Evolutionary conservation across 2,888 invertebrate genomes (phyloP).

Genomic region (Hyposoter dolosus): DNA sequence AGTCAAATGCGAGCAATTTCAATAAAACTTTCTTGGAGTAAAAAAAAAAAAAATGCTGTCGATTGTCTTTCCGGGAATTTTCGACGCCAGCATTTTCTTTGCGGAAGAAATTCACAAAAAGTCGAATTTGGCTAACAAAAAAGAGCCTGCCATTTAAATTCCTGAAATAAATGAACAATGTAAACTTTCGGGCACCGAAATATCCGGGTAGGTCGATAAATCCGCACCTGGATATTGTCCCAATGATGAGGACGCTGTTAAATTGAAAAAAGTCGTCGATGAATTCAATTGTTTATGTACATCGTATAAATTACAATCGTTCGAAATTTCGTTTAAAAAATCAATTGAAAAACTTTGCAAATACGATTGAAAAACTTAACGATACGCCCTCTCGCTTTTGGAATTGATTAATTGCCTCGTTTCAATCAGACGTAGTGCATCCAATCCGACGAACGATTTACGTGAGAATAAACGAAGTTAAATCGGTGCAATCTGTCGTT

Average conservation of each 20-base stretch:
- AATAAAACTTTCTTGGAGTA: background rate
- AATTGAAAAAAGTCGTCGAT: background rate
- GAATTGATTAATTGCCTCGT: constrained; percentile 29
- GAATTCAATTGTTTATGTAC: background rate
- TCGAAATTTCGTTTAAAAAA: background rate
- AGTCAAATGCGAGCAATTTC: background rate
- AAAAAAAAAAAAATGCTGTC: background rate
- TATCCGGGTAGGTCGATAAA: background rate
- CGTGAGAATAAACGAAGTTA: background rate
- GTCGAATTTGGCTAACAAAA: background rate
- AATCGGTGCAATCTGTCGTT: background rate
- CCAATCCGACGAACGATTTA: background rate
- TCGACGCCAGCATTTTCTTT: background rate
- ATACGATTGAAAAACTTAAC: background rate
- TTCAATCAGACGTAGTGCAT: background rate
- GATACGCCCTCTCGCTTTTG: constrained; percentile 3
- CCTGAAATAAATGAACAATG: background rate
- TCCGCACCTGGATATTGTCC: background rate
- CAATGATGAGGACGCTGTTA: background rate
- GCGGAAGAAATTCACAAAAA: background rate
- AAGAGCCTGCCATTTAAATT: background rate
- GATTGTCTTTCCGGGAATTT: background rate
- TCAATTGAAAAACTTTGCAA: background rate
- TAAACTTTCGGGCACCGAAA: background rate
- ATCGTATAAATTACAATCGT: background rate